Base-by-base conservation (phyloP, 2,113 vertebrate genomes). In the Myrmecobius fasciatus region DNA sequence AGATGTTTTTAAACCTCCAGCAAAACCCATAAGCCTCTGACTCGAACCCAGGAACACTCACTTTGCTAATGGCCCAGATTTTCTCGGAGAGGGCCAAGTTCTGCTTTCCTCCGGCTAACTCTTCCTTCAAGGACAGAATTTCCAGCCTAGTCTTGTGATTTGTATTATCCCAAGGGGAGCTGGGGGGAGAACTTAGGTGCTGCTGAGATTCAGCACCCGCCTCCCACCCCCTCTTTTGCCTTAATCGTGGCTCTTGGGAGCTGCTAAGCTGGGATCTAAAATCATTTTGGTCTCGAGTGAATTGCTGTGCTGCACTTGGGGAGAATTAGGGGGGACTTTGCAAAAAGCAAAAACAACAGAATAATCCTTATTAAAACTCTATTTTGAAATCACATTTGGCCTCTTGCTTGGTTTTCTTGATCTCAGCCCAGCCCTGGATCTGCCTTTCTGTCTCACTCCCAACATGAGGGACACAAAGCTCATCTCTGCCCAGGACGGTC, bases 341-440 rank as follows among this genome's bases (percentile, higher is more conserved):
- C 93, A 96, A 92, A 96, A 92, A 97, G 2, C 11, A 67, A 20
- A 75, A 83, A 7, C 36, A 43, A 83, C 92, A 95, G 96, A 96
- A 96, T 96, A 92, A 97, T 94, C 95, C 93, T 96, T 97, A 97
- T 97, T 97, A 97, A 96, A 96, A 97, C 91, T 97, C 94, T 98
- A 97, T 98, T 98, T 98, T 98, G 97, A 94, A 97, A 96, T 97
- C 95, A 93, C 12, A 89, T 89, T 93, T 67, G 36, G 89, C 89
- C 94, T 75, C 46, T 53, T 4, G 83, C 52, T 94, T 94, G n/a
- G 28, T 92, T 93, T 83, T 22, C 90, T 53, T 92, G 43, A 43
- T 83, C 67, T 43, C 36, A 83, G 67, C 7, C 6, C n/a, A 90
- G 88, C 17, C 3, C 47, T 20, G 46, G 31, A 20, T 91, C 75